Conservation (phyloP, 2,888 invertebrate genomes). For the Elegia similella region DNA sequence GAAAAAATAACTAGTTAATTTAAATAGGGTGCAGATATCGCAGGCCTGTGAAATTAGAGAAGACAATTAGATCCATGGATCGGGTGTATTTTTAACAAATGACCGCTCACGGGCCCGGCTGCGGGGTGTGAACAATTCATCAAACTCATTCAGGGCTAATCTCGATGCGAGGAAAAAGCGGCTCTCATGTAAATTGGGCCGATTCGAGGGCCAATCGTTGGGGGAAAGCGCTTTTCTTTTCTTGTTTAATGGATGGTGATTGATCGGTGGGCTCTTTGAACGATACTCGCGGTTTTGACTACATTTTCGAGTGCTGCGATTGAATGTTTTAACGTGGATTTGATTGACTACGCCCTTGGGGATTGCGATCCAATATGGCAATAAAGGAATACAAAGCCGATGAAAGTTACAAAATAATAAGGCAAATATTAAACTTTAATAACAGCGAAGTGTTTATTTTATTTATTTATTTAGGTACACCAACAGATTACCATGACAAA, state of each 20-base stretch:
- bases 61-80: constrained; percentile 81
- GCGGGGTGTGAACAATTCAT: constrained; percentile 76
- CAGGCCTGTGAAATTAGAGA: constrained; percentile 79
- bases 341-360: constrained; percentile 32
- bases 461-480: no score
- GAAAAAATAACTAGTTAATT: constrained; percentile 56
- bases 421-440: not conserved
- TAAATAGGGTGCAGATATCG: constrained; percentile 67
- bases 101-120: constrained; percentile 60
- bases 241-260: constrained; percentile 82
- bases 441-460: not conserved
- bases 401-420: not conserved
- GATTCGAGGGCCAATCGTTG: constrained; percentile 78
- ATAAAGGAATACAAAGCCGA: constrained; percentile 11
- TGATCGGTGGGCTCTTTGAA: constrained; percentile 71
- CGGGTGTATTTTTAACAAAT: constrained; percentile 82
- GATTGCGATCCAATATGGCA: constrained; percentile 13
- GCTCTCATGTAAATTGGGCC: constrained; percentile 82
- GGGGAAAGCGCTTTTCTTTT: constrained; percentile 81
- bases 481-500: no score
- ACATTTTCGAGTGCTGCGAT: constrained; percentile 65
- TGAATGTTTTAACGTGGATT: constrained; percentile 50
- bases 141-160: constrained; percentile 81
- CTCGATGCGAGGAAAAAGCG: constrained; percentile 81
- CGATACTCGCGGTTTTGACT: constrained; percentile 78